phyloP scores from a whole-genome alignment of 2,888 invertebrate genomes.

The Antitype chi region DNA sequence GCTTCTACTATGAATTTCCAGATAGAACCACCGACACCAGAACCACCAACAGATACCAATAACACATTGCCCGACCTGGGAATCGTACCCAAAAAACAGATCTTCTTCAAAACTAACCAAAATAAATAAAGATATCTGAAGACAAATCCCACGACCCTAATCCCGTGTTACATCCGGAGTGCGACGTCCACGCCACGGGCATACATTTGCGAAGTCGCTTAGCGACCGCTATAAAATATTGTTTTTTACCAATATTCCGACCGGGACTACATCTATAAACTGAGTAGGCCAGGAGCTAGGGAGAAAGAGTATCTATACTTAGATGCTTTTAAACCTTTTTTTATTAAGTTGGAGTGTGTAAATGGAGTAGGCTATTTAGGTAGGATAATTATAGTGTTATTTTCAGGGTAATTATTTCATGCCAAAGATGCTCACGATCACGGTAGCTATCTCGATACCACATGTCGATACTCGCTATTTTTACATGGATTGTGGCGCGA shows the following conservation, averaged over 20 bases:
- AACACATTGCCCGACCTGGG: too few relatives aligned
- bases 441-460: too few relatives aligned
- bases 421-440: too few relatives aligned
- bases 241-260: slow-evolving; percentile 85
- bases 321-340: neutral
- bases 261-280: slow-evolving; percentile 73
- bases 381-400: too few relatives aligned
- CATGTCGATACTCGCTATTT: too few relatives aligned
- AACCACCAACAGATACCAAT: too few relatives aligned
- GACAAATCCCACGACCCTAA: slow-evolving; percentile 56
- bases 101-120: neutral
- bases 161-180: slow-evolving; percentile 50
- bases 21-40: too few relatives aligned
- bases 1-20: too few relatives aligned
- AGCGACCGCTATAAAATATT: slow-evolving; percentile 87
- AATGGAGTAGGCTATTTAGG: too few relatives aligned
- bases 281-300: slow-evolving; percentile 69
- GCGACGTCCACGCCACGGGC: slow-evolving; percentile 77
- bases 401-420: too few relatives aligned
- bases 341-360: neutral
- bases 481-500: too few relatives aligned
- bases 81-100: neutral
- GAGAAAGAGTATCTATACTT: neutral
- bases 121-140: slow-evolving; percentile 49
- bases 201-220: slow-evolving; percentile 82